Conservation (phyloP, 1,140 invertebrate species). For the Drosophila jambulina region DNA sequence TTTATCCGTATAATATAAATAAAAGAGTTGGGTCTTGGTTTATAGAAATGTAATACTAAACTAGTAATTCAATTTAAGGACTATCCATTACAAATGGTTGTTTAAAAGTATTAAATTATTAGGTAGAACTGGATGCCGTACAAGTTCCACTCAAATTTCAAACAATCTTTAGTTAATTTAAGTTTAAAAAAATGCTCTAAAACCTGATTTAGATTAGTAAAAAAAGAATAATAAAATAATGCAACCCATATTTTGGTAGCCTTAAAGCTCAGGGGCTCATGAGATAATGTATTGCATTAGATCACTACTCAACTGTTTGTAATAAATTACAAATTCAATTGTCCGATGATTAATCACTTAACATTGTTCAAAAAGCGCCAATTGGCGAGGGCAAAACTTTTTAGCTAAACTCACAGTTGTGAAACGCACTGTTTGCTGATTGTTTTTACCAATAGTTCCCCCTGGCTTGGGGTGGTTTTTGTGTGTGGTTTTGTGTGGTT, state of each 20-base stretch:
- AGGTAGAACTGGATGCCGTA: neutral
- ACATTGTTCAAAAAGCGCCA: constrained; percentile 16
- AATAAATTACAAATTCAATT: constrained; percentile 44
- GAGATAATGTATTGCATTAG: constrained; percentile 30
- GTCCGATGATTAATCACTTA: constrained; percentile 30
- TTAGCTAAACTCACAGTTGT: constrained; percentile 35
- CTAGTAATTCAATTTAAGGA: neutral
- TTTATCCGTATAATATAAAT: neutral
- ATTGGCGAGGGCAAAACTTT: constrained; percentile 34
- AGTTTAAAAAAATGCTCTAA: neutral
- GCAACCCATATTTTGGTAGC: neutral
- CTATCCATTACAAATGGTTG: neutral
- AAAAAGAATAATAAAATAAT: neutral
- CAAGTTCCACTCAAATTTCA: neutral
- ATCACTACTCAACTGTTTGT: constrained; percentile 32
- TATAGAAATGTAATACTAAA: neutral
- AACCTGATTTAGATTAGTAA: neutral
- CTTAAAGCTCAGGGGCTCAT: neutral
- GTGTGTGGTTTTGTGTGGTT: constrained; percentile 32
- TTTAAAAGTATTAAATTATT: neutral
- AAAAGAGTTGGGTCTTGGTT: neutral
- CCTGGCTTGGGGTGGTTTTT: constrained; percentile 39
- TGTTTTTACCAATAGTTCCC: constrained; percentile 45
- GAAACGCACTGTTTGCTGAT: constrained; percentile 46
- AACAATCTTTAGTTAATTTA: neutral